Evolutionary conservation across 2,888 invertebrate species (phyloP).

Genomic region (Diplolepis rosae): DNA sequence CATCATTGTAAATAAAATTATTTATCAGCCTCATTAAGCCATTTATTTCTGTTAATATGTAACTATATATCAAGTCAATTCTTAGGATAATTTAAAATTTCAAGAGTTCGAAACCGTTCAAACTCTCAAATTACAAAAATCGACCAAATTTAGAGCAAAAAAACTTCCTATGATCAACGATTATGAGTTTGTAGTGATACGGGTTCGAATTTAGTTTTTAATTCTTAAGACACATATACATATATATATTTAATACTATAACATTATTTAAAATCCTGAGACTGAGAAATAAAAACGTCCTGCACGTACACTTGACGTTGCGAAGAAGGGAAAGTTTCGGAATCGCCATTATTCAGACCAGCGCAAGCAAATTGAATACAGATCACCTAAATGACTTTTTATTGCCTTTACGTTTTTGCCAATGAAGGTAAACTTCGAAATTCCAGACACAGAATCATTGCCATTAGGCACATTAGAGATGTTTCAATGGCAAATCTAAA

Average conservation of each 20-base stretch:
- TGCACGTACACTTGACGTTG: background rate
- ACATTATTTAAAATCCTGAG: background rate
- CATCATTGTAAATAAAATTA: no score
- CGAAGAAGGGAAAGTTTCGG: slow-evolving; percentile 12
- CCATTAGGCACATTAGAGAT: background rate
- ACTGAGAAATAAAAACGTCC: background rate
- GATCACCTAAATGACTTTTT: background rate
- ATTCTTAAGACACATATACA: background rate
- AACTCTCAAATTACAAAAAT: no score
- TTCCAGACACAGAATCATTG: background rate
- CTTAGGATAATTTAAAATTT: no score
- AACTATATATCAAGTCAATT: no score
- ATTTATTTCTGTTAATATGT: no score
- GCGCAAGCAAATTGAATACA: slow-evolving; percentile 23
- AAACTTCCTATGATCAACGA: no score
- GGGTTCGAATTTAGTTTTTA: no score
- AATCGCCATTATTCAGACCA: slow-evolving; percentile 1
- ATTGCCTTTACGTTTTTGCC: background rate
- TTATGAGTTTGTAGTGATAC: no score
- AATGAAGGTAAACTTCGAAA: background rate
- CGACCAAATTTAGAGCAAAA: no score
- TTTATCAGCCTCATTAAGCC: no score
- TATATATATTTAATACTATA: background rate
- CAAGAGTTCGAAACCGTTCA: no score
- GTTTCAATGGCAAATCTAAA: no score